These are phyloP conservation scores for Anolis apletophallus DNA, from an alignment of 2,797 vertebrate genomes.

Conservation along the genomic window DNA sequence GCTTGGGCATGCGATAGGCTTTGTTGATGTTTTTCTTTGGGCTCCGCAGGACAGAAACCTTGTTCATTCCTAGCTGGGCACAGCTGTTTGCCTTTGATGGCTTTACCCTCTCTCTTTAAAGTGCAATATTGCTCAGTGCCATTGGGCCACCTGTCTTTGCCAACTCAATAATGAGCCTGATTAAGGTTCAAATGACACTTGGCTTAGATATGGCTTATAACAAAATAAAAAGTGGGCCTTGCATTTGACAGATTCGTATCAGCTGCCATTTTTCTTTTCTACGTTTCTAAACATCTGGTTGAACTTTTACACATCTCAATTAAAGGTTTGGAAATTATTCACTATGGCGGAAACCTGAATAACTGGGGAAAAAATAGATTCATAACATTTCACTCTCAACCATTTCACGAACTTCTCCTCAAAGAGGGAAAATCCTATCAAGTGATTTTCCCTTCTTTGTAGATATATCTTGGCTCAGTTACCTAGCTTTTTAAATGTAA, in stretches of 20 bases:
- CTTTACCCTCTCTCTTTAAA: conserved; percentile 21
- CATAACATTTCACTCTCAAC: too few species aligned
- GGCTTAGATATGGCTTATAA: background rate
- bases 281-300: background rate
- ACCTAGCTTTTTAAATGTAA: background rate
- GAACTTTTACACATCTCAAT: background rate
- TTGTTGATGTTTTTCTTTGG: background rate
- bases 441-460: background rate
- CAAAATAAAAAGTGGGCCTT: background rate
- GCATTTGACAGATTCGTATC: background rate
- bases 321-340: background rate
- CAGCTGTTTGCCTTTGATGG: background rate
- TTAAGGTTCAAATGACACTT: background rate
- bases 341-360: background rate
- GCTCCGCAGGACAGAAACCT: background rate
- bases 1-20: background rate
- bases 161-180: conserved; percentile 34
- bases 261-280: background rate
- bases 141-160: conserved; percentile 11
- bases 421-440: background rate
- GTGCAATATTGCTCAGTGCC: background rate
- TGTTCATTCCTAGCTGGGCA: background rate
- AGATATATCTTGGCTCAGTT: background rate
- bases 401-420: background rate
- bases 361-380: background rate